A percentile compares a stretch with the other conserved stretches of the same genome.
Evolutionary conservation across 2,113 vertebrate genomes (phyloP).

Genomic region (Cacatua alba): DNA sequence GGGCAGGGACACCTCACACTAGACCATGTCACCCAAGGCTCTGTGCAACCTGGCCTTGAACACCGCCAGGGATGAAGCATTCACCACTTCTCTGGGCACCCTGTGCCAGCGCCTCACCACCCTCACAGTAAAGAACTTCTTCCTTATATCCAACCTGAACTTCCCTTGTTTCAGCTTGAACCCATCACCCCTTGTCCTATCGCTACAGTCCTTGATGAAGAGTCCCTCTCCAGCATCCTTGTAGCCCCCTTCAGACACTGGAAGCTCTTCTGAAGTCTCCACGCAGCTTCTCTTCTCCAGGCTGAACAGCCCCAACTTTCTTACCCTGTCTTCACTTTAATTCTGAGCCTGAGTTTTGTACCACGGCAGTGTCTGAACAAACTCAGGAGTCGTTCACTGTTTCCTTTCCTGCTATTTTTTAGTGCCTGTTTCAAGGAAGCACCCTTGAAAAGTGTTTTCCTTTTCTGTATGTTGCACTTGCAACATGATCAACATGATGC

Average conservation of each 20-base stretch:
- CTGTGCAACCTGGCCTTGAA: not conserved
- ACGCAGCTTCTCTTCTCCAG: not conserved
- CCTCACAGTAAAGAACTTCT: not conserved
- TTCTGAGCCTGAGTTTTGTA: not conserved
- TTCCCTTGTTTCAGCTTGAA: not conserved
- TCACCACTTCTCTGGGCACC: no score
- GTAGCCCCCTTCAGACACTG: not conserved
- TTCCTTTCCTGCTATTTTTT: not conserved
- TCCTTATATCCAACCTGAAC: not conserved
- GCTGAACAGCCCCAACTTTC: not conserved
- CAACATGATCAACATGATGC: not conserved
- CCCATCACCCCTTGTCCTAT: not conserved
- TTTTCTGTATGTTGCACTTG: not conserved
- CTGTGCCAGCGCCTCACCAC: not conserved
- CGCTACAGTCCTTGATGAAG: not conserved
- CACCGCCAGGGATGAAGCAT: not conserved
- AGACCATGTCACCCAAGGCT: not conserved
- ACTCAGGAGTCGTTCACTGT: not conserved
- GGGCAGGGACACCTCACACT: not conserved
- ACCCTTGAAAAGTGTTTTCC: not conserved
- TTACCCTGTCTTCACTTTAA: not conserved
- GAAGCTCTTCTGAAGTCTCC: not conserved
- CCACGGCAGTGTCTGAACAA: accelerated
- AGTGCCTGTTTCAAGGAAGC: not conserved
- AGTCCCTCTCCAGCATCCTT: not conserved